Percentiles rank a stretch among this genome's conserved stretches.
Evolutionary conservation across 2,888 invertebrate species (phyloP).

Genomic region (Caenorhabditis wallacei): DNA sequence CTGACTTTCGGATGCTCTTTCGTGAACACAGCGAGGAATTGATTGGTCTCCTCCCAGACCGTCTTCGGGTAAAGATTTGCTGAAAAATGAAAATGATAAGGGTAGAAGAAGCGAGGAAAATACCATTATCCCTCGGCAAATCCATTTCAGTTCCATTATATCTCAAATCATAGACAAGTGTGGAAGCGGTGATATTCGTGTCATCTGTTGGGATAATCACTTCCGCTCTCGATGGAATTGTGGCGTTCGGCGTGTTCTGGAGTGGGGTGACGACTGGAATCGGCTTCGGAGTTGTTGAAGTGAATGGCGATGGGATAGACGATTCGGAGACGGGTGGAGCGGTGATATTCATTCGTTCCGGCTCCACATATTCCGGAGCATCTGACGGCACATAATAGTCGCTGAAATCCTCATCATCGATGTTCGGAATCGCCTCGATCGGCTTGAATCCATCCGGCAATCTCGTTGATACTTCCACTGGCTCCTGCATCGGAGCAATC

Average conservation of each 20-base stretch:
- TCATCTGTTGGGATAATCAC: neutral
- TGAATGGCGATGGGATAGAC: neutral
- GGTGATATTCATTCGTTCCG: neutral
- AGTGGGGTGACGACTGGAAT: neutral
- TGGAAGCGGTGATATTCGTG: neutral
- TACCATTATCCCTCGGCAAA: neutral
- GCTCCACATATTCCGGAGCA: neutral
- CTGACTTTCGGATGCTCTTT: neutral
- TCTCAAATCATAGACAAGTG: neutral
- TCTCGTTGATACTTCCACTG: neutral
- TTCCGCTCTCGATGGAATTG: neutral
- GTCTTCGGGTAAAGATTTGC: slow-evolving; percentile 6
- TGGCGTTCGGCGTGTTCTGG: neutral
- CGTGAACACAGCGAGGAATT: neutral
- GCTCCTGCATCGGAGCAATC: neutral
- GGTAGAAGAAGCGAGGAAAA: neutral
- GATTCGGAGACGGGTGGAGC: neutral
- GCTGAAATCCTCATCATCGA: neutral
- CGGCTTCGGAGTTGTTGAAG: neutral
- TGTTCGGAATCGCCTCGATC: neutral
- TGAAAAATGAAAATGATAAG: neutral
- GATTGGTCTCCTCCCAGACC: neutral
- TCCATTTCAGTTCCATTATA: neutral
- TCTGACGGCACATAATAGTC: neutral
- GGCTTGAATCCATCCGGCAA: neutral